A percentile compares a stretch with the other conserved stretches of the same genome.
Evolutionary conservation across 2,113 vertebrate genomes (phyloP).

Genomic region (Symphodus melops): DNA sequence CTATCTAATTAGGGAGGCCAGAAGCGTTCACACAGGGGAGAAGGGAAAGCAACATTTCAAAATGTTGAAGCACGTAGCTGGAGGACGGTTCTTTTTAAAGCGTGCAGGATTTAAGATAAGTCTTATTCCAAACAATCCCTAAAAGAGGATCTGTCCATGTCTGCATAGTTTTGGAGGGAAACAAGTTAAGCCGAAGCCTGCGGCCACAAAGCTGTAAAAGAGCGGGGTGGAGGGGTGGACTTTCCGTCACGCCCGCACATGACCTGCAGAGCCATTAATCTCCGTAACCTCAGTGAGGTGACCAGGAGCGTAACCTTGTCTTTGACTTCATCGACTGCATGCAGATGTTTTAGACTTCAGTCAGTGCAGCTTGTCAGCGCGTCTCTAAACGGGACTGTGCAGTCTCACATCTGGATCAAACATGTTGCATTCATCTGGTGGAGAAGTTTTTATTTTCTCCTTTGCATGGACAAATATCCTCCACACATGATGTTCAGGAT

Average conservation of each 20-base stretch:
- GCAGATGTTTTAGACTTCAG: conserved; percentile 42
- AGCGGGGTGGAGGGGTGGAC: conserved; percentile 34
- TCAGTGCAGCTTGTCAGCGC: conserved; percentile 19
- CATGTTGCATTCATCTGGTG: neutral
- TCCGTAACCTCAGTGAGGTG: conserved; percentile 35
- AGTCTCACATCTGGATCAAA: neutral
- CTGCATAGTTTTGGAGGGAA: conserved; percentile 12
- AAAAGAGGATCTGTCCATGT: conserved; percentile 2
- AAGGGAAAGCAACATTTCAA: conserved; percentile 9
- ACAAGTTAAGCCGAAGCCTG: conserved; percentile 20
- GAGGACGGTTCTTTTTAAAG: conserved; percentile 1
- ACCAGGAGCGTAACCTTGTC: conserved; percentile 32
- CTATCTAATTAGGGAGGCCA: conserved; percentile 39
- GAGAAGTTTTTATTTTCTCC: neutral
- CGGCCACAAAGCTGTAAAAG: conserved; percentile 56
- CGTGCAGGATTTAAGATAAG: neutral
- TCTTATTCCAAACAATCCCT: neutral
- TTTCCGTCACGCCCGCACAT: conserved; percentile 55
- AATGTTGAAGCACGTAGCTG: neutral
- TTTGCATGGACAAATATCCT: neutral
- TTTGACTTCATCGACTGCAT: conserved; percentile 38
- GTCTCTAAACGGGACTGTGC: conserved; percentile 12
- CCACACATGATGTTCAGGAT: conserved; percentile 18
- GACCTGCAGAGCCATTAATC: conserved; percentile 64
- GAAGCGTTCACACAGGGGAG: conserved; percentile 28